Base-by-base conservation (phyloP, 2,113 vertebrate genomes). In the Recurvirostra avosetta region DNA sequence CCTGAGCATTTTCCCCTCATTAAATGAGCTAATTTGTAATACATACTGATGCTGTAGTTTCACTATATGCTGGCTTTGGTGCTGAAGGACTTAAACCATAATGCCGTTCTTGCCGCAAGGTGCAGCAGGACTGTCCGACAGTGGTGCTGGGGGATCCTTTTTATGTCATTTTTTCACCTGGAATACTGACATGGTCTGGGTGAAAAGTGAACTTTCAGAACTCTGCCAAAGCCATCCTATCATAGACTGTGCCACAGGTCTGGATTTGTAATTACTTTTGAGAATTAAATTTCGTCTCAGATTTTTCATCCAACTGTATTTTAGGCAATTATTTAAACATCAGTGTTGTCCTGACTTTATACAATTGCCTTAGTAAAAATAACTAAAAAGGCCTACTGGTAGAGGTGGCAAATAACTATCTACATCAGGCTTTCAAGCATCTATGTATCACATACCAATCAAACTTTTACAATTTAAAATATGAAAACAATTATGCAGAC, bases 31-130 rank as follows among this genome's bases (percentile, higher is more conserved):
- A 21, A 58, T 36, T 75, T 82, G 19, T 72, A 63, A 47, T 34
- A 13, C 3, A 1, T 36, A 4, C 14, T 36, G 18, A 3, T 1
- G 2, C 5, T 62, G 22, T 18, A 26, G 15, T n/a, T 93, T 27
- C n/a, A 50, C 52, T n/a, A 3, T 52, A 30, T 21, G 3, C 25
- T 45, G 43, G 29, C 17, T 72, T 88, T 30, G 58, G 23, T 70
- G 29, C 19, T 36, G 45, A 41, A 62, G 45, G 36, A 11, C 27
- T 86, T 70, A 23, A n/a, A 4, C 9, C 30, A 15, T 14, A 7
- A 45, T 83, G 38, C 40, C 8, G 1, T 70, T 89, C 19, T 77
- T 71, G 12, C 5, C 43, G 20, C 23, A 38, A 5, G 23, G 40
- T 58, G 45, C n/a, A 49, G 29, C n/a, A 50, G 29, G 14, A 29